Percentiles rank a stretch among this genome's conserved stretches.
phyloP scores from a whole-genome alignment of 92 coral and sea anemone species.

The Nematostella vectensis region DNA sequence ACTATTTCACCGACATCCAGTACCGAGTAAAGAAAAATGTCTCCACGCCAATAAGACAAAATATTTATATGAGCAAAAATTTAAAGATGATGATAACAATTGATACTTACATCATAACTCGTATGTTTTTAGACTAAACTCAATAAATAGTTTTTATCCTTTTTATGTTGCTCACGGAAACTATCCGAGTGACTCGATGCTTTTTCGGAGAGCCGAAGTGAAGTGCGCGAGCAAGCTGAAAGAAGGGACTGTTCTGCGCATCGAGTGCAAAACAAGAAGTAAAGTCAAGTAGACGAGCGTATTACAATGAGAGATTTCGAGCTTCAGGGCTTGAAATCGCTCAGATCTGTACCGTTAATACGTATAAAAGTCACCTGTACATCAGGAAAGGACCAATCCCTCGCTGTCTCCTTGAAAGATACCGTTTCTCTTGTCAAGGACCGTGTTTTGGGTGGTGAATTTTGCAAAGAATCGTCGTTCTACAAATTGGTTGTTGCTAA shows the following conservation, averaged over 20 bases:
- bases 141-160: no score
- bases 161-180: no score
- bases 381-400: constrained; percentile 71
- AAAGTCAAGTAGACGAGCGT: constrained; percentile 4
- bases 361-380: constrained; percentile 61
- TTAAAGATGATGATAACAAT: no score
- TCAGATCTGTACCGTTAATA: constrained; percentile 63
- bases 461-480: constrained; percentile 73
- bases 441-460: constrained; percentile 75
- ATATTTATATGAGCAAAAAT: no score
- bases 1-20: background rate
- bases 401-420: constrained; percentile 59
- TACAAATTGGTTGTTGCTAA: constrained; percentile 79
- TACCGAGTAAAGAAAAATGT: no score
- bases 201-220: no score
- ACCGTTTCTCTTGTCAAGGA: constrained; percentile 64
- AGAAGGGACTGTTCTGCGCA: constrained; percentile 53
- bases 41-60: no score
- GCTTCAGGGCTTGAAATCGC: constrained; percentile 83
- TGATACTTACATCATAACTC: no score
- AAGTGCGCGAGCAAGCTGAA: no score
- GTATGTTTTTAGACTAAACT: no score
- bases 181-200: no score
- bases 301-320: constrained; percentile 93
- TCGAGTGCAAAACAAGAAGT: constrained; percentile 15